These are phyloP conservation scores for Morpho helenor DNA, from an alignment of 2,888 invertebrate species.

Conservation along the genomic window DNA sequence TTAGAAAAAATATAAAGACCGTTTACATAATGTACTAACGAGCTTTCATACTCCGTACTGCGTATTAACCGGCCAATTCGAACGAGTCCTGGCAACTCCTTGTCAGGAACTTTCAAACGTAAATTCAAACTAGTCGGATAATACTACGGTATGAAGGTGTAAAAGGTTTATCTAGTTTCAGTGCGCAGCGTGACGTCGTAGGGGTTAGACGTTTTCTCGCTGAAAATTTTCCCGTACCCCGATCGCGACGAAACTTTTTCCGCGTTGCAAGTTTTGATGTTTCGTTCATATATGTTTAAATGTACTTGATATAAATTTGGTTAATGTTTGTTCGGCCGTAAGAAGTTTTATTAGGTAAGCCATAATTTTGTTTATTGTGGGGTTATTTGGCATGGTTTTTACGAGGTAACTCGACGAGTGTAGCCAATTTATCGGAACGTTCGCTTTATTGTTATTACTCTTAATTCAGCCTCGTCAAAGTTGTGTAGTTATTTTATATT, in stretches of 20 bases:
- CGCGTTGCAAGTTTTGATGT: slow-evolving; percentile 15
- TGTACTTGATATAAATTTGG: neutral
- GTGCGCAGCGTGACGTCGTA: slow-evolving; percentile 45
- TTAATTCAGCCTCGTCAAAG: slow-evolving; percentile 5
- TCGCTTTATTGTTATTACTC: slow-evolving; percentile 5
- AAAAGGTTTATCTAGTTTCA: slow-evolving; percentile 47
- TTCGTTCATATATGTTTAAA: neutral
- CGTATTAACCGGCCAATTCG: slow-evolving; percentile 29
- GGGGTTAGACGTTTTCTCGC: slow-evolving; percentile 41
- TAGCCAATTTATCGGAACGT: slow-evolving; percentile 9
- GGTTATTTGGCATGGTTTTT: slow-evolving; percentile 4
- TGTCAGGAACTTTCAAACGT: slow-evolving; percentile 13
- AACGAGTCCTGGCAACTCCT: slow-evolving; percentile 20
- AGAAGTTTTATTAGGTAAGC: slow-evolving; percentile 14
- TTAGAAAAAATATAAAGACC: slow-evolving; percentile 40
- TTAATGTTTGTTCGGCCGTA: slow-evolving; percentile 5
- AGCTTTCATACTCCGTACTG: slow-evolving; percentile 28
- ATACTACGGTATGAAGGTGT: slow-evolving; percentile 61
- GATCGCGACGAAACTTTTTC: slow-evolving; percentile 39
- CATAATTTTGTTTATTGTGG: slow-evolving; percentile 7
- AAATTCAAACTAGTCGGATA: slow-evolving; percentile 35
- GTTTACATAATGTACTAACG: slow-evolving; percentile 40
- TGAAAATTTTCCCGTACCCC: slow-evolving; percentile 32
- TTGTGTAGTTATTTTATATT: slow-evolving; percentile 1
- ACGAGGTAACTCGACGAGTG: slow-evolving; percentile 6